Evolutionary conservation across 2,113 vertebrate genomes (phyloP).

Genomic region (Cariama cristata): DNA sequence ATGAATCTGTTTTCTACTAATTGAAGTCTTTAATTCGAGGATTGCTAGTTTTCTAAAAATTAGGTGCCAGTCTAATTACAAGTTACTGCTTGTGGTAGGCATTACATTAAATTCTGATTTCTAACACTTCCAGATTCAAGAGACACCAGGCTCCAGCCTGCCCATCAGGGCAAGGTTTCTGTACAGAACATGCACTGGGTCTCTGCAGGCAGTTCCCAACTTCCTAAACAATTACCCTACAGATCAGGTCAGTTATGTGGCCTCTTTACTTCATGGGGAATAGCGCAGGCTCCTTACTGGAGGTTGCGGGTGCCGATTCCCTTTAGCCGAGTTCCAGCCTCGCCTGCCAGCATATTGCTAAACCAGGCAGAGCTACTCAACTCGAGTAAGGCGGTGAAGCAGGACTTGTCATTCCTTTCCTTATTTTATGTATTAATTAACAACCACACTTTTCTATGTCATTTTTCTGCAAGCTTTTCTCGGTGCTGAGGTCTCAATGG

Average conservation of each 20-base stretch:
- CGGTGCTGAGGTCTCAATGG: neutral
- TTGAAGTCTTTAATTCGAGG: neutral
- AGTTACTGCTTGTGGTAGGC: neutral
- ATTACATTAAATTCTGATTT: neutral
- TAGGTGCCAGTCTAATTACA: neutral
- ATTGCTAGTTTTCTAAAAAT: neutral
- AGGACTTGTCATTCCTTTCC: neutral
- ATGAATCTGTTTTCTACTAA: neutral
- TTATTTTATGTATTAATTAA: neutral
- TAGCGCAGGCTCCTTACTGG: neutral
- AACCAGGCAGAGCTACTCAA: neutral
- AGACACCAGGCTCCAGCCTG: neutral
- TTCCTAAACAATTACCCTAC: neutral
- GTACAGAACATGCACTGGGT: neutral
- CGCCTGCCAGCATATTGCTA: neutral
- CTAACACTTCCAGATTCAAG: neutral
- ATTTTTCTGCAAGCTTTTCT: neutral
- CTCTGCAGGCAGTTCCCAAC: neutral
- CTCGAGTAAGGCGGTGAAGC: neutral
- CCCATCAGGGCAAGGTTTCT: neutral
- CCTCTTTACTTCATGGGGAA: neutral
- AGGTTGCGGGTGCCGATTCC: neutral
- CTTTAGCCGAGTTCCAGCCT: neutral
- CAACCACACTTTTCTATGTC: neutral
- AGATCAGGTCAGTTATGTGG: neutral